Evolutionary conservation across 2,113 vertebrate genomes (phyloP), one percentile per base, ranked within the genome.

Genomic region (Connochaetes taurinus): DNA sequence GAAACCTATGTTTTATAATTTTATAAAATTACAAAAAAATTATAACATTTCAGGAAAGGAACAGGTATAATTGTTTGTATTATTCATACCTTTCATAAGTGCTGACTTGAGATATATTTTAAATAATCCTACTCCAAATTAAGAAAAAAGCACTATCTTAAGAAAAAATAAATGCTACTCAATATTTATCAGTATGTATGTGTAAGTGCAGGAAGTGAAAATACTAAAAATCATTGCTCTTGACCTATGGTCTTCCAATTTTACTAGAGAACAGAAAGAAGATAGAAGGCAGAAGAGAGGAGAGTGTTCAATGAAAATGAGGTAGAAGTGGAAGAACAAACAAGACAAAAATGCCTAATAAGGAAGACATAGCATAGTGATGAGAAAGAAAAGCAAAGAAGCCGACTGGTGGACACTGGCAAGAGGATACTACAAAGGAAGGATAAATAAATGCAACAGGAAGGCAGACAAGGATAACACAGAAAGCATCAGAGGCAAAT

Each of bases 21-120:
- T 95, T 84, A 58, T 36, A 71, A 36, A 36, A 71, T 12, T 91
- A 14, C 4, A 36, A 92, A 76, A 74, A 45, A 83, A 92, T 15
- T n/a, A 1, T 4, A 36, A 36, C 5, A 36, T 58, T 91, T 55
- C 8, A 62, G 50, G 1, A 82, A 87, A 92, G 0, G 5, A 58
- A 80, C 1, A 57, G 12, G 3, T 64, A 1, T 36, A 36, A 91
- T n/a, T 96, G 27, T 81, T 11, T 74, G 10, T 82, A 67, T 62
- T 87, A 90, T 89, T 89, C 55, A 2, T 74, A 50, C 3, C 1
- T 67, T 86, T 4, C 14, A 82, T 3, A 55, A 43, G 12, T 47
- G 2, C 5, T 71, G 5, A 5, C 43, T 15, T 92, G n/a, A 84
- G 62, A 58, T 36, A 84, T 13, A 76, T 43, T 57, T 31, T 80